Base-by-base conservation (phyloP, 2,888 invertebrate species). In the Mamestra brassicae region DNA sequence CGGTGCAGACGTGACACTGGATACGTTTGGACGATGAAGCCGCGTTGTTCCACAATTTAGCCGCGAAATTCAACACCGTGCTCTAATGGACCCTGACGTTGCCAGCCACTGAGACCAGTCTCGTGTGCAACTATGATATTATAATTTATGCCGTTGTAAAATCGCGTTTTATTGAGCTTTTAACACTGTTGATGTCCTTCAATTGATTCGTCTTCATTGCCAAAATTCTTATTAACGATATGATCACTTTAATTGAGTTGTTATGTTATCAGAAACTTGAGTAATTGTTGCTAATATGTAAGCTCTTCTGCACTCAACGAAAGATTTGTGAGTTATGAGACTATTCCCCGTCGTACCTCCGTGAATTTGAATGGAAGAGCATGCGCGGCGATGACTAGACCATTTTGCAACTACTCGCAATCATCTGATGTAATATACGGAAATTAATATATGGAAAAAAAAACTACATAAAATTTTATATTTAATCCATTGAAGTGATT, bases 11-110 rank as follows among this genome's bases (percentile, higher is more conserved):
- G 74, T 71, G 94, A 90, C 86, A 95, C 82, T 83, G 79, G 94
- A 95, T 95, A 93, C 90, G 87, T 87, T 87, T 86, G 85, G 85
- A 80, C 85, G 87, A 90, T 90, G 89, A 92, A 92, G 91, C 90
- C 89, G 90, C 93, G 92, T 91, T 94, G 95, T 93, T 95, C 94
- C 92, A 95, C 94, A 93, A 94, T 95, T 95, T 94, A 93, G 91
- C 92, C 92, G 87, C 91, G 96, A 91, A 95, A 96, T 83, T 83
- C 82, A 89, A 95, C 80, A 93, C 92, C 85, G 69, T 62, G 83
- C 90, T 87, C 92, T 95, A 95, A 96, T 95, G 95, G 95, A 92
- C 87, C 88, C 87, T 80, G 88, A 85, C 86, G 89, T 87, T 86
- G 80, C 78, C 80, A 85, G 86, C 85, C 74, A 88, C 85, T 83